Conservation (phyloP, 2,797 vertebrate species). For the Hydrocynus forskahlii region DNA sequence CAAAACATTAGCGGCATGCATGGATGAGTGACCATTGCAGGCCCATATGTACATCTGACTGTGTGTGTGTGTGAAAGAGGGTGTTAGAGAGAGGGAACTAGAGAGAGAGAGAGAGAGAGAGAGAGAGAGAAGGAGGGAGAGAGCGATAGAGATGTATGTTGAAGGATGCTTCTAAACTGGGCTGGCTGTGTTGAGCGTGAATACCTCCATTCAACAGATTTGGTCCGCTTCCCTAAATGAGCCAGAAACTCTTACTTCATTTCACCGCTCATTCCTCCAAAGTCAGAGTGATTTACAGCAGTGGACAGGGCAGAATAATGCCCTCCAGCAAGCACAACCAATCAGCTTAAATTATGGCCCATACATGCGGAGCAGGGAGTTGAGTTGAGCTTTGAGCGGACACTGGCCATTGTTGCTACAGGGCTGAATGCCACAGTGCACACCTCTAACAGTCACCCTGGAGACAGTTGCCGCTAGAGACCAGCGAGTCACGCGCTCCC, state of each 20-base stretch:
- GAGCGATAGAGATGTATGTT: neutral
- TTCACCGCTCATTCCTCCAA: slow-evolving; percentile 24
- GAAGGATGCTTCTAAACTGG: slow-evolving; percentile 1
- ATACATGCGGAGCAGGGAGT: slow-evolving; percentile 65
- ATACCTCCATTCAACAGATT: slow-evolving; percentile 44
- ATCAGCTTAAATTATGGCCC: slow-evolving; percentile 82
- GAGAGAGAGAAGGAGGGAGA: neutral
- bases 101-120: slow-evolving; percentile 15
- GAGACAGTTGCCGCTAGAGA: slow-evolving; percentile 69
- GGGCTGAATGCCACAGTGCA: slow-evolving; percentile 63
- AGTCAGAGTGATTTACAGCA: slow-evolving; percentile 73
- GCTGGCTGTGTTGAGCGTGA: slow-evolving; percentile 8
- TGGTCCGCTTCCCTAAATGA: slow-evolving; percentile 57
- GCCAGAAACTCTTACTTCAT: slow-evolving; percentile 47
- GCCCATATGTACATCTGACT: slow-evolving; percentile 46
- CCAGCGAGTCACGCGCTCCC: slow-evolving; percentile 54
- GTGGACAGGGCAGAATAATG: slow-evolving; percentile 79
- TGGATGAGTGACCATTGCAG: slow-evolving; percentile 66
- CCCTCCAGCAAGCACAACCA: slow-evolving; percentile 80
- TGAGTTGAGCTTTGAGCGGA: slow-evolving; percentile 69
- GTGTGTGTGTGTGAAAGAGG: slow-evolving; percentile 21
- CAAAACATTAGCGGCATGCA: slow-evolving; percentile 72
- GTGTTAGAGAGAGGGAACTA: slow-evolving; percentile 13
- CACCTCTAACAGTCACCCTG: slow-evolving; percentile 68
- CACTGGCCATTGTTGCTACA: slow-evolving; percentile 65